A percentile compares a stretch with the other conserved stretches of the same genome.
phyloP scores from a whole-genome alignment of 2,888 invertebrate genomes.

The Clostera curtula region DNA sequence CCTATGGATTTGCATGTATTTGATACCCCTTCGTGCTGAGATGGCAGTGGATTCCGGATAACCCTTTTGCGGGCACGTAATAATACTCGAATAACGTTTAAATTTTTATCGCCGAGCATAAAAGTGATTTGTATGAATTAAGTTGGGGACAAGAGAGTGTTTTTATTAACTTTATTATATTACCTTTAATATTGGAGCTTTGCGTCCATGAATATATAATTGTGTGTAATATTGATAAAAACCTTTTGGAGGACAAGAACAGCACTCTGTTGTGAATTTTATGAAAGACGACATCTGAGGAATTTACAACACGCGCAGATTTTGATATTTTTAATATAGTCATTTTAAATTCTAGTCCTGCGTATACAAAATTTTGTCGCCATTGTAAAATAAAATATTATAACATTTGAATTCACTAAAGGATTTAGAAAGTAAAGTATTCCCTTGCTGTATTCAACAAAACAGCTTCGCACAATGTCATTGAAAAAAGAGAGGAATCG shows the following conservation, averaged over 20 bases:
- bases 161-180: conserved; percentile 25
- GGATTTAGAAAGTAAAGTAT: conserved; percentile 10
- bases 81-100: conserved; percentile 35
- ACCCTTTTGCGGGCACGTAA: conserved; percentile 37
- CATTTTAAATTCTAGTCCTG: too few species aligned
- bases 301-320: too few species aligned
- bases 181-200: too few species aligned
- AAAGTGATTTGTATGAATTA: conserved; percentile 32
- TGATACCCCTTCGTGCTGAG: conserved; percentile 27
- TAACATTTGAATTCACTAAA: too few species aligned
- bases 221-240: too few species aligned
- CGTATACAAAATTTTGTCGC: too few species aligned
- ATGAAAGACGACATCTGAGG: too few species aligned
- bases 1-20: conserved; percentile 59
- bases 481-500: conserved; percentile 25
- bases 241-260: too few species aligned
- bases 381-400: too few species aligned
- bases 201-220: too few species aligned
- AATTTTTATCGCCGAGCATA: conserved; percentile 34
- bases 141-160: conserved; percentile 20
- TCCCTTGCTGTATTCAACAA: conserved; percentile 19
- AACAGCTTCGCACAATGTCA: conserved; percentile 17
- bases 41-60: conserved; percentile 35
- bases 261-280: too few species aligned
- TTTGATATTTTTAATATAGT: too few species aligned